A percentile compares a stretch with the other conserved stretches of the same genome.
Evolutionary conservation across 2,888 invertebrate genomes (phyloP).

Genomic region (Scaptomyza tumidula): DNA sequence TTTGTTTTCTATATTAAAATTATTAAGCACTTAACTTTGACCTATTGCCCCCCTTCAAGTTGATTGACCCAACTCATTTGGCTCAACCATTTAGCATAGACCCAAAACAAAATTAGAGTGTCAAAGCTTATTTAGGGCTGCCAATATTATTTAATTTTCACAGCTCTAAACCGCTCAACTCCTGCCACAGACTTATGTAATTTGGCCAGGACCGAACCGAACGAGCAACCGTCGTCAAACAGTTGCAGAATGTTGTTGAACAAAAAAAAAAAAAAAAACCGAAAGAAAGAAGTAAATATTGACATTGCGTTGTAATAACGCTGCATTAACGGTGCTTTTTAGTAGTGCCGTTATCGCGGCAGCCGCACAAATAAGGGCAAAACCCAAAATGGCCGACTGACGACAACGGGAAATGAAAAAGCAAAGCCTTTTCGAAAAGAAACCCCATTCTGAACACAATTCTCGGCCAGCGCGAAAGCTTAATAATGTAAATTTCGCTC

Average conservation of each 20-base stretch:
- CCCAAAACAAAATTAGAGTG: slow-evolving; percentile 61
- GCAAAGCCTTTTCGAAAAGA: slow-evolving; percentile 24
- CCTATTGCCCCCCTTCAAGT: slow-evolving; percentile 25
- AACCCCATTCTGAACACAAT: slow-evolving; percentile 15
- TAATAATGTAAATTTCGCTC: slow-evolving; percentile 81
- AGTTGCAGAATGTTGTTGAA: slow-evolving; percentile 71
- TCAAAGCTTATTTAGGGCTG: slow-evolving; percentile 67
- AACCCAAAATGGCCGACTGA: slow-evolving; percentile 60
- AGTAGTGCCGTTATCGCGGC: slow-evolving; percentile 33
- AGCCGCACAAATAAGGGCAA: slow-evolving; percentile 45
- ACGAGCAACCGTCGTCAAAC: slow-evolving; percentile 59
- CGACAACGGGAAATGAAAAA: slow-evolving; percentile 64
- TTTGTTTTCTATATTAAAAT: not conserved
- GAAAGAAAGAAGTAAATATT: slow-evolving; percentile 61
- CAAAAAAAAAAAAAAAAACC: not conserved
- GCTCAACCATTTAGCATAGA: slow-evolving; percentile 11
- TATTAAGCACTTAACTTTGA: slow-evolving; percentile 30
- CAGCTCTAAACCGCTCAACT: slow-evolving; percentile 11
- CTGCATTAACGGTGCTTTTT: slow-evolving; percentile 66
- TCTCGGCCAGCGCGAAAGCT: slow-evolving; percentile 54
- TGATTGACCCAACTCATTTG: slow-evolving; percentile 18
- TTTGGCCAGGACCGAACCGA: not conserved
- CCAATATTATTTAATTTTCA: slow-evolving; percentile 74
- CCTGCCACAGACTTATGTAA: not conserved
- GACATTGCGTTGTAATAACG: slow-evolving; percentile 80